A percentile compares a stretch with the other conserved stretches of the same genome.
These are phyloP conservation scores for Dynastes tityus DNA, from an alignment of 2,888 invertebrate species.

Conservation along the genomic window DNA sequence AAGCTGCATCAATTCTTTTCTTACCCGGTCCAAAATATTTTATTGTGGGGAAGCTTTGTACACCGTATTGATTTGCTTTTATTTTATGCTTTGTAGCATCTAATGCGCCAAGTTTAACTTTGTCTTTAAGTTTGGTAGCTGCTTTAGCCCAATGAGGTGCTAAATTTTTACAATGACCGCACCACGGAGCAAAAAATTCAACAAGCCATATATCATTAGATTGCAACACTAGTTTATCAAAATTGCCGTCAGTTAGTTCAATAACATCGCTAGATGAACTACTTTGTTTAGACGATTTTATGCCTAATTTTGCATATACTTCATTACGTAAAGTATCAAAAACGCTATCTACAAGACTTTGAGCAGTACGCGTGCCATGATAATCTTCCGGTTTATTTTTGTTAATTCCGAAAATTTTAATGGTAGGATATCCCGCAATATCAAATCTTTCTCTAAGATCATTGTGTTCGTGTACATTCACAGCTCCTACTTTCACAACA, in stretches of 20 bases:
- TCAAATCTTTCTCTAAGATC: conserved; percentile 85
- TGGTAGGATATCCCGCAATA: conserved; percentile 94
- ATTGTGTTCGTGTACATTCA: conserved; percentile 93
- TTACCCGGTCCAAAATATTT: conserved; percentile 89
- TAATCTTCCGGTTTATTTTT: conserved; percentile 89
- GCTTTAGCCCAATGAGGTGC: conserved; percentile 98
- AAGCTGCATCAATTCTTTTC: conserved; percentile 78
- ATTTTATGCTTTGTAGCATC: conserved; percentile 94
- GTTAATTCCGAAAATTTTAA: conserved; percentile 92
- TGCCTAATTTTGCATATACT: conserved; percentile 80
- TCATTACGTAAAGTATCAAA: conserved; percentile 83
- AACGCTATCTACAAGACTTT: conserved; percentile 88
- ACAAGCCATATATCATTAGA: conserved; percentile 98
- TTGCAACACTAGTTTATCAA: conserved; percentile 90
- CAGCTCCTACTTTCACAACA: conserved; percentile 92
- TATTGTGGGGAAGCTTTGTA: conserved; percentile 97
- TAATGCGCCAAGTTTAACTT: conserved; percentile 94
- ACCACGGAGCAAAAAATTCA: conserved; percentile 98
- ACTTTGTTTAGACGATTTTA: conserved; percentile 70
- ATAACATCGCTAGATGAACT: conserved; percentile 79
- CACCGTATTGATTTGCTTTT: conserved; percentile 87
- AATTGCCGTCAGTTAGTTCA: conserved; percentile 96
- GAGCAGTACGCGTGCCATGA: conserved; percentile 88
- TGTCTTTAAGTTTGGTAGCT: conserved; percentile 94
- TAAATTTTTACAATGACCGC: conserved; percentile 96